Percentiles rank a stretch among this genome's conserved stretches.
Conservation (phyloP, 2,113 vertebrate species). For the Sigmodon hispidus region DNA sequence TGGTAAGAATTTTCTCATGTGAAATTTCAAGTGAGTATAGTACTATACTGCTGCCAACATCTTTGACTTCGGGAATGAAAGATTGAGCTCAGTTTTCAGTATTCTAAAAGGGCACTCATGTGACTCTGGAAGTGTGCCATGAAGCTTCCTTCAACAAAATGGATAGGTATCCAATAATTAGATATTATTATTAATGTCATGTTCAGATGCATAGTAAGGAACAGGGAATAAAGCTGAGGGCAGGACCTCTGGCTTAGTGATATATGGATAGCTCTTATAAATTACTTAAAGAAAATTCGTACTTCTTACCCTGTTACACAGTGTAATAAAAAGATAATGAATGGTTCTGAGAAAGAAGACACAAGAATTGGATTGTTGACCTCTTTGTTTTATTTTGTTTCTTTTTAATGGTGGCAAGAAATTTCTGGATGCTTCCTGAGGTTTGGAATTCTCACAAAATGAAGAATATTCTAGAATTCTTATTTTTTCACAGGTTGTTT, state of each 20-base stretch:
- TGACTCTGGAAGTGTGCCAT: slow-evolving; percentile 43
- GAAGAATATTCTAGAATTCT: background rate
- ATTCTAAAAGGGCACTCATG: background rate
- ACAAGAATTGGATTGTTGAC: background rate
- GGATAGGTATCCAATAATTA: slow-evolving; percentile 75
- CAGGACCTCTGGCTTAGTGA: slow-evolving; percentile 63
- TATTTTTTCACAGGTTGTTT: background rate
- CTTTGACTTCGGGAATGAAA: slow-evolving; percentile 37
- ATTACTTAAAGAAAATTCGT: slow-evolving; percentile 72
- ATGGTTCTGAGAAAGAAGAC: background rate
- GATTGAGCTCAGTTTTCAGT: background rate
- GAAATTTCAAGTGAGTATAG: background rate
- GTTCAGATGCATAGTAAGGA: slow-evolving; percentile 43
- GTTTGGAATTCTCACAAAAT: background rate
- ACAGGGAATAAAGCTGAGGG: slow-evolving; percentile 17
- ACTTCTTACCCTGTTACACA: slow-evolving; percentile 26
- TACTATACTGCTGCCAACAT: background rate
- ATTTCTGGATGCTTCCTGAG: background rate
- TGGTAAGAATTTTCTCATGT: background rate
- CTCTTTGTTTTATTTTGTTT: background rate
- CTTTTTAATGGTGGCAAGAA: background rate
- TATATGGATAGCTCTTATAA: slow-evolving; percentile 72
- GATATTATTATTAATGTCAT: slow-evolving; percentile 79
- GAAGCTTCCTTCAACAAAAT: slow-evolving; percentile 55
- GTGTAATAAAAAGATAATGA: slow-evolving; percentile 37